Base-by-base conservation (phyloP, 2,113 vertebrate genomes). In the Morone chrysops region DNA sequence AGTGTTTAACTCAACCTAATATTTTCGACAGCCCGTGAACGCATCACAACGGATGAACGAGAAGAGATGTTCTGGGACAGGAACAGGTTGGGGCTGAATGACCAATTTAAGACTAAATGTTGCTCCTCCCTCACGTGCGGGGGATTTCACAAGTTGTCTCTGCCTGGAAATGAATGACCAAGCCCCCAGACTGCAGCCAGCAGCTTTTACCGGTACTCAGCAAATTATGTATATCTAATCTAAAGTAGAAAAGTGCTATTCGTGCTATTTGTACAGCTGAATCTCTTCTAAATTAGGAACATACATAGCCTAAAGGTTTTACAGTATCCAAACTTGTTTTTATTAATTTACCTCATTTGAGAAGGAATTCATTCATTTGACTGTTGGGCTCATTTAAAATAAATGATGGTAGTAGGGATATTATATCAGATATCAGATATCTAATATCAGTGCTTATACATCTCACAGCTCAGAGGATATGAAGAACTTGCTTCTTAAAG, bases 81-180 rank as follows among this genome's bases (percentile, higher is more conserved):
- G 81, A 90, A 84, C 0, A 0, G 2, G 9, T 57, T 8, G 0
- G 43, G 14, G 2, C 6, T 7, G 0, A 16, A 18, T 78, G 75
- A 50, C 89, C 89, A 83, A 67, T 70, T 47, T 66, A 25, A 65
- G 80, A 78, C 9, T 1, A 9, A 3, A 4, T 31, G 6, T 0
- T 16, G 40, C 0, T 20, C 1, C 57, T 62, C 69, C 9, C 6
- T 5, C 72, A 59, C 16, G 41, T 78, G 25, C 12, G 16, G 83
- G 85, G 82, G 63, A 80, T 81, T 90, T 89, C 41, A 75, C 9
- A 71, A 70, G 0, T 47, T 0, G 4, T 2, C 1, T 66, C 18
- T 86, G 54, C 66, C 81, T 12, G 83, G 85, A 86, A 90, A 80
- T 31, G 0, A 25, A 1, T 0, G 8, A 12, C n/a, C 25, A 11